Conservation (phyloP, 2,113 vertebrate genomes). For the Malurus cyaneus region DNA sequence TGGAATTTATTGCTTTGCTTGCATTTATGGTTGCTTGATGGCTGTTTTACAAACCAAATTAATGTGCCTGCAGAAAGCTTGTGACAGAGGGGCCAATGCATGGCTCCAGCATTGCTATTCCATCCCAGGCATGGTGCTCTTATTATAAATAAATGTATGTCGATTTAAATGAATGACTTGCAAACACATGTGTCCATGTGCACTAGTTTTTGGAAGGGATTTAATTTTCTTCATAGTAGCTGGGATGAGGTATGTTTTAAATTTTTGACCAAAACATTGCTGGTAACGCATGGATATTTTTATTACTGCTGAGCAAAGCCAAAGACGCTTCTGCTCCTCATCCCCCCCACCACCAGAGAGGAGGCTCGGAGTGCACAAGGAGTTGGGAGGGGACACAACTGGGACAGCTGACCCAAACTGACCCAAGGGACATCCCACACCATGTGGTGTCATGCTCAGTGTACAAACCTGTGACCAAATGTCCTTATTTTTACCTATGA, state of each 20-base stretch:
- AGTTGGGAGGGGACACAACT: rapidly evolving
- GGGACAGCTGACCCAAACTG: background rate
- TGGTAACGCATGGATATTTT: background rate
- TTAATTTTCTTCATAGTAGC: background rate
- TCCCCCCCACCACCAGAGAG: rapidly evolving
- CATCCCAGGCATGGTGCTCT: background rate
- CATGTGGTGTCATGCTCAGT: rapidly evolving
- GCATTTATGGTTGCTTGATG: background rate
- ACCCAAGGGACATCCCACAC: background rate
- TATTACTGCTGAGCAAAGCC: rapidly evolving
- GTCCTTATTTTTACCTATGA: background rate
- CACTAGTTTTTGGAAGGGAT: background rate
- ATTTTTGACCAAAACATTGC: background rate
- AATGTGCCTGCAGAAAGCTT: background rate
- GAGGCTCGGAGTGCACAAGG: background rate
- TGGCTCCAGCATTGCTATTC: background rate
- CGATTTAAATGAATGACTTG: background rate
- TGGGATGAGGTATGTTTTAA: background rate
- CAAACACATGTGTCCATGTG: background rate
- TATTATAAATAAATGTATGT: background rate
- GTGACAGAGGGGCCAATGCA: background rate
- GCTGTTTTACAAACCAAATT: background rate
- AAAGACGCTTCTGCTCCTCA: background rate
- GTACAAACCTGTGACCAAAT: background rate
- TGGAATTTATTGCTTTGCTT: background rate